phyloP scores from a whole-genome alignment of 2,888 invertebrate genomes.

The Drosophila peninsularis region DNA sequence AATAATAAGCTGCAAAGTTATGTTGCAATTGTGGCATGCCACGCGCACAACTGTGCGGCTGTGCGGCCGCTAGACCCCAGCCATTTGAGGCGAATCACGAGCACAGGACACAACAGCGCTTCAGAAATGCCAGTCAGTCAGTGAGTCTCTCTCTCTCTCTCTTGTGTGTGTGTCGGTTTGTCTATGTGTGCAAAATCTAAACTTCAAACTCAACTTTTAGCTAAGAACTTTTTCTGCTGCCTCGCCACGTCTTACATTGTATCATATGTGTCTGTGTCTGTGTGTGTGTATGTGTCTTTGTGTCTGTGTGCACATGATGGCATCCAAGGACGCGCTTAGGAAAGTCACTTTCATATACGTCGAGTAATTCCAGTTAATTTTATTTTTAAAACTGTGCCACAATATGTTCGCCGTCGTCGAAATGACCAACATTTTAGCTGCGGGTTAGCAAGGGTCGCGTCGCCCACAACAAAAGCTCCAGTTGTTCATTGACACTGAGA shows the following conservation, averaged over 20 bases:
- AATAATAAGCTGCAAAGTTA: constrained; percentile 80
- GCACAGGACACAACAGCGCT: constrained; percentile 17
- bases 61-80: constrained; percentile 8
- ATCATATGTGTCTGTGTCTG: constrained; percentile 15
- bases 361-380: constrained; percentile 59
- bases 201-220: constrained; percentile 38
- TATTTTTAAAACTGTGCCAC: constrained; percentile 66
- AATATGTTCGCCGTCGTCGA: constrained; percentile 59
- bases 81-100: constrained; percentile 21
- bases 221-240: constrained; percentile 37
- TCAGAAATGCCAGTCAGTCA: constrained; percentile 25
- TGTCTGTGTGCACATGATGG: constrained; percentile 25
- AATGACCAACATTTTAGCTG: constrained; percentile 33
- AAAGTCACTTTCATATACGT: constrained; percentile 31
- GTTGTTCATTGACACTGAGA: constrained; percentile 33
- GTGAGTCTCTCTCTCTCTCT: background rate
- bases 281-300: constrained; percentile 2
- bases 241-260: constrained; percentile 23
- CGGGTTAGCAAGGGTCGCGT: constrained; percentile 16
- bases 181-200: constrained; percentile 39
- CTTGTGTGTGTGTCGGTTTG: no score
- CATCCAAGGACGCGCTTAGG: constrained; percentile 37
- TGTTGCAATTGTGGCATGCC: constrained; percentile 75
- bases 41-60: constrained; percentile 19
- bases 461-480: background rate